Conservation (phyloP, 2,888 invertebrate species). For the Drosophila helvetica region DNA sequence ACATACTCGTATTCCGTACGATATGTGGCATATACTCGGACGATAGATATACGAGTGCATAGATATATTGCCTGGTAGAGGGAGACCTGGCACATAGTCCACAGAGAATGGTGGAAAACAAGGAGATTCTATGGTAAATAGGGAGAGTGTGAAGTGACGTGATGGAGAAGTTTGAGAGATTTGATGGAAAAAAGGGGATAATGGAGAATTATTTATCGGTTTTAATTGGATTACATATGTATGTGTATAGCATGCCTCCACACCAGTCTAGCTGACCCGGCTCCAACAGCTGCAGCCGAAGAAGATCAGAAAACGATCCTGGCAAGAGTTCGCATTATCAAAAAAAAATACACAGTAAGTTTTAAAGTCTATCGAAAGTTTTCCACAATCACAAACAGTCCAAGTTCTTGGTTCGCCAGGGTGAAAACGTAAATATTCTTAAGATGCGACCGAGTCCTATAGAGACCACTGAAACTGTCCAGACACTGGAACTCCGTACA, state of each 20-base stretch:
- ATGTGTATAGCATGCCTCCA: conserved; percentile 72
- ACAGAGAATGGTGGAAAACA: conserved; percentile 2
- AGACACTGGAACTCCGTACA: conserved; percentile 73
- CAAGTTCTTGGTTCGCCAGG: conserved; percentile 46
- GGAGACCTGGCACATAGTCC: neutral
- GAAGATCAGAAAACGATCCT: conserved; percentile 83
- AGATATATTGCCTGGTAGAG: conserved; percentile 1
- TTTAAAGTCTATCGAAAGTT: neutral
- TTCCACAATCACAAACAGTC: conserved; percentile 63
- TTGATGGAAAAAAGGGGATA: neutral
- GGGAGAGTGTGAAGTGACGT: neutral
- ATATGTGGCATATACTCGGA: conserved; percentile 6
- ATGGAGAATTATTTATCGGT: too few species aligned
- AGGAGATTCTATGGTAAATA: neutral
- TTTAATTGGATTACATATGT: too few species aligned
- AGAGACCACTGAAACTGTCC: conserved; percentile 64
- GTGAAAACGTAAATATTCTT: conserved; percentile 42
- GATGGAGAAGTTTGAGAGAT: neutral
- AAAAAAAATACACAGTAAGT: neutral
- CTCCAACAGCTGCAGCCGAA: conserved; percentile 71
- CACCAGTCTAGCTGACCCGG: conserved; percentile 79
- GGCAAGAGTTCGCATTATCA: neutral
- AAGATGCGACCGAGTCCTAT: conserved; percentile 22
- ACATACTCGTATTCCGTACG: neutral
- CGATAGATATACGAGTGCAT: neutral